Evolutionary conservation across 2,113 vertebrate genomes (phyloP).

Genomic region (Petrocephalus microphthalmus): DNA sequence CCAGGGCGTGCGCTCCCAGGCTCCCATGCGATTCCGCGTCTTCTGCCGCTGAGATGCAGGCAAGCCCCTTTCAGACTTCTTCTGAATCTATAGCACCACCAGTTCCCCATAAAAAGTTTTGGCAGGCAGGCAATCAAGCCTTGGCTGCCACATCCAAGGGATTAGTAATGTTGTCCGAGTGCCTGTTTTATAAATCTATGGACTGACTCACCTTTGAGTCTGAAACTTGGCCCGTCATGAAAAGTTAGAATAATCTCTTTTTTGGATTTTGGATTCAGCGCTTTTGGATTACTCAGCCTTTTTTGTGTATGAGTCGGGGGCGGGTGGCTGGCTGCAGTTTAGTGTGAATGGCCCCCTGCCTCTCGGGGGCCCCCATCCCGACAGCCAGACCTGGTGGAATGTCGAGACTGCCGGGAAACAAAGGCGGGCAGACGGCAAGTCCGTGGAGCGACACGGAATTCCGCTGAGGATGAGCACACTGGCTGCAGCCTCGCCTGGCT

Average conservation of each 20-base stretch:
- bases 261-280: slow-evolving; percentile 31
- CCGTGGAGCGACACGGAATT: not conserved
- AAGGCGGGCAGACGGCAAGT: slow-evolving; percentile 36
- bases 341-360: slow-evolving; percentile 51
- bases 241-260: slow-evolving; percentile 34
- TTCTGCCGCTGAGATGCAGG: not conserved
- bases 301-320: slow-evolving; percentile 54
- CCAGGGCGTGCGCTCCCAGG: slow-evolving; percentile 34
- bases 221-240: slow-evolving; percentile 20
- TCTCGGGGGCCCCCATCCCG: slow-evolving; percentile 31
- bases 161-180: slow-evolving; percentile 44
- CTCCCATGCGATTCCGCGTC: not conserved
- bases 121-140: slow-evolving; percentile 19
- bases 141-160: slow-evolving; percentile 42
- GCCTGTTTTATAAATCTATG: slow-evolving; percentile 34
- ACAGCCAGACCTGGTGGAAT: not conserved
- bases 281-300: slow-evolving; percentile 56
- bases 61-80: not conserved
- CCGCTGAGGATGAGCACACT: not conserved
- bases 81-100: slow-evolving; percentile 22
- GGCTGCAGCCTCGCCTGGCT: not conserved
- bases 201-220: not conserved
- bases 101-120: slow-evolving; percentile 18
- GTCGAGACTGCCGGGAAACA: slow-evolving; percentile 27
- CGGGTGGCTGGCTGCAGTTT: slow-evolving; percentile 43